phyloP scores from a whole-genome alignment of 1,140 invertebrate genomes.

The Platyscapa corneri region DNA sequence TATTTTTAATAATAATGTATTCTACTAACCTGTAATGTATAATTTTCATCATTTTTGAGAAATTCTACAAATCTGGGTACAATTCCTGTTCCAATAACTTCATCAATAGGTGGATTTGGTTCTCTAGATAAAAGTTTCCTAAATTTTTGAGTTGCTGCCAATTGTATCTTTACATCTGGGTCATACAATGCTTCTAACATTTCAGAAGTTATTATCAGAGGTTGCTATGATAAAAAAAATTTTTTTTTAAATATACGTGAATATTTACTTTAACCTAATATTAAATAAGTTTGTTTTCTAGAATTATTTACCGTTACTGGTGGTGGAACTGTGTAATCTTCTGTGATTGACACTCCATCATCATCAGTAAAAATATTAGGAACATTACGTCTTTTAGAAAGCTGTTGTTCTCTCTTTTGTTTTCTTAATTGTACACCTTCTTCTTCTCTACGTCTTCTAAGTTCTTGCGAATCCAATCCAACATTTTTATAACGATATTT shows the following conservation, averaged over 20 bases:
- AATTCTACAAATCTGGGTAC: slow-evolving; percentile 97
- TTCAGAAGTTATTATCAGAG: slow-evolving; percentile 80
- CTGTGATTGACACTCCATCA: slow-evolving; percentile 70
- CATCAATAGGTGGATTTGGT: slow-evolving; percentile 98
- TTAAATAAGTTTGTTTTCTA: not conserved
- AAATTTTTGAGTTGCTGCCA: slow-evolving; percentile 95
- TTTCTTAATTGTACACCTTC: slow-evolving; percentile 97
- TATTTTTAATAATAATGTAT: no score
- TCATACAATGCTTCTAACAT: slow-evolving; percentile 92
- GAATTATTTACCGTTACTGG: slow-evolving; percentile 35
- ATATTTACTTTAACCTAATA: not conserved
- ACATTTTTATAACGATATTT: slow-evolving; percentile 97
- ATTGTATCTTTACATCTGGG: slow-evolving; percentile 85
- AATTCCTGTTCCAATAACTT: slow-evolving; percentile 97
- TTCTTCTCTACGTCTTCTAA: slow-evolving; percentile 93
- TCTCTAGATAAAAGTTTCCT: slow-evolving; percentile 95
- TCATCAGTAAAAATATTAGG: slow-evolving; percentile 74
- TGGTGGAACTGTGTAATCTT: slow-evolving; percentile 62
- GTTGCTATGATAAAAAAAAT: slow-evolving; percentile 61
- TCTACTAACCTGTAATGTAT: slow-evolving; percentile 84
- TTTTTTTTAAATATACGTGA: slow-evolving; percentile 13
- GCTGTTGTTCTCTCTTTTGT: slow-evolving; percentile 94
- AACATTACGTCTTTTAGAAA: slow-evolving; percentile 95
- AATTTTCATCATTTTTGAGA: slow-evolving; percentile 88
- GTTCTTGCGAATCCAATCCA: slow-evolving; percentile 92